Conservation (phyloP, 2,888 invertebrate genomes). For the Microplitis deprimator region DNA sequence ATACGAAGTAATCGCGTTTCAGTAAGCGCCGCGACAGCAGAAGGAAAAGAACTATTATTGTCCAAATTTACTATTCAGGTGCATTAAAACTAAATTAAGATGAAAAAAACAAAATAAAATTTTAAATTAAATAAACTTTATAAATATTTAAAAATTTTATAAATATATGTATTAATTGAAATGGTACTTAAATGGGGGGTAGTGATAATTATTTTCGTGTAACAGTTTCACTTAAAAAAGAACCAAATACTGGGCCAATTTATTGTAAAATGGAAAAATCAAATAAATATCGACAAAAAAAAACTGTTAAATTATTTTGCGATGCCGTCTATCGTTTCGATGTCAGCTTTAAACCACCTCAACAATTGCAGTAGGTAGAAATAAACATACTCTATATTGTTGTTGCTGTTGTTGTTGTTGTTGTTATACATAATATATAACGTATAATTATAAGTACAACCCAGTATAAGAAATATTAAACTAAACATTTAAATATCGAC, state of each 20-base stretch:
- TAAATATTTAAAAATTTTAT: background rate
- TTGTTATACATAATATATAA: too few species aligned
- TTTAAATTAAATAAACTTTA: background rate
- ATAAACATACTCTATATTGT: slow-evolving; percentile 1
- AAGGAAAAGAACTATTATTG: slow-evolving; percentile 51
- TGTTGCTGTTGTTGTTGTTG: too few species aligned
- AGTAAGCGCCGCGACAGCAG: slow-evolving; percentile 66
- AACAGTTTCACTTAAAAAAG: slow-evolving; percentile 72
- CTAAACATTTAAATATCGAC: too few species aligned
- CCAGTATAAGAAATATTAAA: too few species aligned
- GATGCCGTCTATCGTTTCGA: slow-evolving; percentile 74
- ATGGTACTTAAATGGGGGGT: slow-evolving; percentile 59
- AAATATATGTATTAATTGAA: slow-evolving; percentile 1
- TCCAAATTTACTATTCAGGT: background rate
- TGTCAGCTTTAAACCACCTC: slow-evolving; percentile 74
- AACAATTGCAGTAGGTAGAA: slow-evolving; percentile 73
- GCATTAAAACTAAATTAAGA: background rate
- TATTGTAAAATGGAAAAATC: slow-evolving; percentile 75
- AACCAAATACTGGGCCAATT: slow-evolving; percentile 72
- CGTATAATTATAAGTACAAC: background rate
- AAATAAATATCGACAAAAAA: slow-evolving; percentile 73
- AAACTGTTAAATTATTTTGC: slow-evolving; percentile 74
- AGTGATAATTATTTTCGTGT: slow-evolving; percentile 71
- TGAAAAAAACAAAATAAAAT: background rate
- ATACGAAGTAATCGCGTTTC: slow-evolving; percentile 38